Evolutionary conservation across 2,113 vertebrate species (phyloP), one percentile per base, ranked within the genome.

Genomic region (Nothobranchius furzeri): DNA sequence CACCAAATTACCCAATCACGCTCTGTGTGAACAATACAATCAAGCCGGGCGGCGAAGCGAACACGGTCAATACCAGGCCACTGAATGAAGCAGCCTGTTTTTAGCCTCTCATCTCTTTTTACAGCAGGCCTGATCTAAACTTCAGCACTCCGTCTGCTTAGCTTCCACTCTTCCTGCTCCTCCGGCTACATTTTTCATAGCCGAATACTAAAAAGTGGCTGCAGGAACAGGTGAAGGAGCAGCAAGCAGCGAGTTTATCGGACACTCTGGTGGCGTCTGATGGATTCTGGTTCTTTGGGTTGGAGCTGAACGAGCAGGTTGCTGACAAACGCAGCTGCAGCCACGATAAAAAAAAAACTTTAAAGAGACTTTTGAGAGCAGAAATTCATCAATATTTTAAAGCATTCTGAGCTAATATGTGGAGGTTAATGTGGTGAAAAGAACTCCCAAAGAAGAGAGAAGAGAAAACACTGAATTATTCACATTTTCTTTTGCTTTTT

Each of bases 1-100:
- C 72, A 73, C 76, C 47, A 79, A 76, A 83, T 76, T 85, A 73
- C 78, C 81, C 74, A 73, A 81, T 85, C 87, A 75, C 73, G 64
- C 60, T 62, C 55, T 43, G 68, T 69, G 58, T 63, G 81, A 79
- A 79, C 83, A 87, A 81, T 79, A 82, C 79, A 83, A 87, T 85
- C 79, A 81, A 86, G 75, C 46, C 77, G 54, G 75, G 67, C 71
- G 17, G 70, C 35, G 57, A n/a, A 76, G 76, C 50, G 51, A 71
- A 76, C 74, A 73, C 13, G 57, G 68, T 81, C 75, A 67, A 81
- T 67, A 81, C 64, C 66, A 75, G 54, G 68, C 84, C 78, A 80
- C 63, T 64, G 80, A 75, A 80, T 85, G 66, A 87, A 78, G 25
- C 73, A 64, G 52, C 61, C 20, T 52, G 67, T 58, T 65, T 24